Evolutionary conservation across 2,113 vertebrate genomes (phyloP).

Genomic region (Hyperopisus bebe): DNA sequence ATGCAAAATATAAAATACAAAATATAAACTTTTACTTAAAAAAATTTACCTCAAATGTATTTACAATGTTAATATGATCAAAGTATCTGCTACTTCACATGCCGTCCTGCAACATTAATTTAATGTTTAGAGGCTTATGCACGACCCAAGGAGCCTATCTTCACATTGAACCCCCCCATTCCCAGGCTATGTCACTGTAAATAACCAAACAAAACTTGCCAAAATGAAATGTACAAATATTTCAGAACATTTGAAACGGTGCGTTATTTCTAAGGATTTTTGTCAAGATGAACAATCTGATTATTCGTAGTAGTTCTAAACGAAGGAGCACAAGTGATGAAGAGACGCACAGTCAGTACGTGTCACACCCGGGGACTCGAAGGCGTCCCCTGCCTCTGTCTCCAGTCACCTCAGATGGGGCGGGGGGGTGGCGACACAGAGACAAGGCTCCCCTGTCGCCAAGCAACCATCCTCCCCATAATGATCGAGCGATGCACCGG

Average conservation of each 20-base stretch:
- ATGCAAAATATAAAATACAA: constrained; percentile 53
- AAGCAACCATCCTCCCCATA: neutral
- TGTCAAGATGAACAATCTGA: neutral
- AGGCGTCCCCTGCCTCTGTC: neutral
- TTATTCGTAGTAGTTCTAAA: constrained; percentile 39
- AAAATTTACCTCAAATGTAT: constrained; percentile 50
- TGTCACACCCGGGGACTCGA: neutral
- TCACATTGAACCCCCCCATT: constrained; percentile 50
- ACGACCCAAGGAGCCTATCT: constrained; percentile 53
- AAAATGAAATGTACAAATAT: constrained; percentile 29
- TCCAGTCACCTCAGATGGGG: neutral
- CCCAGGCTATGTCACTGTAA: constrained; percentile 22
- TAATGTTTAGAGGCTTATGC: constrained; percentile 46
- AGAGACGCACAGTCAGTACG: neutral
- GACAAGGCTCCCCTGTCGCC: neutral
- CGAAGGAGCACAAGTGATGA: constrained; percentile 9
- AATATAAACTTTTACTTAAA: constrained; percentile 56
- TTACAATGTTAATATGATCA: constrained; percentile 52
- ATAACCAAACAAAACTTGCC: constrained; percentile 19
- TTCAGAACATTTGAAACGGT: neutral
- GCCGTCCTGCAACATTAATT: constrained; percentile 36
- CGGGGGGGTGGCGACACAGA: neutral
- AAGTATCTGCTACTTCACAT: constrained; percentile 43
- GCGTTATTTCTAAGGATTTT: neutral
- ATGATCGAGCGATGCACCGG: neutral